Percentiles rank a stretch among this genome's conserved stretches.
These are phyloP conservation scores for Netelia inedita DNA, from an alignment of 2,888 invertebrate species.

Conservation along the genomic window DNA sequence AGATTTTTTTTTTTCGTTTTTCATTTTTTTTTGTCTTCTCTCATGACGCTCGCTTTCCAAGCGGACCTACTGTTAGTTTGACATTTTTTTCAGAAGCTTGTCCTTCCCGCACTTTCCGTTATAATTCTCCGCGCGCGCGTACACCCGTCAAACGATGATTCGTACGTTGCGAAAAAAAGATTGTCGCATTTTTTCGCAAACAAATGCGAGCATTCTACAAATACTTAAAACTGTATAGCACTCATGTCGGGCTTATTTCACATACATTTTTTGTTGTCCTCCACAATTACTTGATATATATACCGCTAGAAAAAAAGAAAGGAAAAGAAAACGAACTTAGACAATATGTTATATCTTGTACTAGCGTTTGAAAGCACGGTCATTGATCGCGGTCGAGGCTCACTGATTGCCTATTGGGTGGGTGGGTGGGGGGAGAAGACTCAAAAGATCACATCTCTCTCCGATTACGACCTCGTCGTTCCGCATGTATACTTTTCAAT, in stretches of 20 bases:
- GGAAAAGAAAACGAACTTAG: constrained; percentile 43
- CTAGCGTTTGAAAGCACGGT: constrained; percentile 26
- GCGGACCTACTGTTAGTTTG: constrained; percentile 51
- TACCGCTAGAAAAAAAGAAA: constrained; percentile 58
- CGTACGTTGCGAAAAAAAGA: constrained; percentile 3
- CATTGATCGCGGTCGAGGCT: background rate
- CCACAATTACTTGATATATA: constrained; percentile 42
- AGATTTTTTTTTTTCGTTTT: constrained; percentile 41
- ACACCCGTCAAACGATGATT: background rate
- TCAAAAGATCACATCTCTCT: constrained; percentile 33
- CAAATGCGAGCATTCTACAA: constrained; percentile 40
- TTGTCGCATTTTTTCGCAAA: constrained; percentile 3
- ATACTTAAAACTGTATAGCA: constrained; percentile 66
- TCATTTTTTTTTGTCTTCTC: constrained; percentile 39
- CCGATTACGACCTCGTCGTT: background rate
- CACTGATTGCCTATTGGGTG: background rate
- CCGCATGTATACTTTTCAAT: constrained; percentile 25
- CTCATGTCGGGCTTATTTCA: constrained; percentile 57
- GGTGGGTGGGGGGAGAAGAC: constrained; percentile 24
- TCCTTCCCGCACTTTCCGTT: background rate
- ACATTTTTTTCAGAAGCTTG: constrained; percentile 32
- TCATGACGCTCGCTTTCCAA: constrained; percentile 66
- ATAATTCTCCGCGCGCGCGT: background rate
- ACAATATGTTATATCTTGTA: constrained; percentile 30
- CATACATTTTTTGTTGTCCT: constrained; percentile 36